Conservation (phyloP, 2,797 vertebrate species). For the Brachymystax lenok region DNA sequence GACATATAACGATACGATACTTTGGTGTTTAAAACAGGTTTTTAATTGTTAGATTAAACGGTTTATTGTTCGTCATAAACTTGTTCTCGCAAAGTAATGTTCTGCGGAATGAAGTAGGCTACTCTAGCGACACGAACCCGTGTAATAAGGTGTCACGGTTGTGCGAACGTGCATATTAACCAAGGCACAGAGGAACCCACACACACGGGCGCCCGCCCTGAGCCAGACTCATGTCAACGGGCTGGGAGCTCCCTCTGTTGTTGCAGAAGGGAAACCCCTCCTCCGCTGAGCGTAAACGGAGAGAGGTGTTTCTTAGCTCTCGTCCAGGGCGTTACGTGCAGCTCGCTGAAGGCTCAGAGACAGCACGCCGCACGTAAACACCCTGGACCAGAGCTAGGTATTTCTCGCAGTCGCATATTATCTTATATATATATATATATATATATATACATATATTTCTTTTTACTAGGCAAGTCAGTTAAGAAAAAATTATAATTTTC, state of each 20-base stretch:
- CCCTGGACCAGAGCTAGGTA: background rate
- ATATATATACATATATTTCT: too few species aligned
- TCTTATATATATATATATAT: too few species aligned
- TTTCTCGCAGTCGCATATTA: background rate
- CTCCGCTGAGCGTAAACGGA: background rate
- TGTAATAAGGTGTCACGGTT: background rate
- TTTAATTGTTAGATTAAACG: too few species aligned
- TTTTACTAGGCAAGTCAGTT: too few species aligned
- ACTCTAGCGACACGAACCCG: background rate
- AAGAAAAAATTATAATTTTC: too few species aligned
- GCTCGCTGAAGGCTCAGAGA: background rate
- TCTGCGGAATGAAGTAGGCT: background rate
- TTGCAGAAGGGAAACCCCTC: slow-evolving; percentile 19
- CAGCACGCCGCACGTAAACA: background rate
- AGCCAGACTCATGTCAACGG: slow-evolving; percentile 20
- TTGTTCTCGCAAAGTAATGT: background rate
- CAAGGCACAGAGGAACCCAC: background rate
- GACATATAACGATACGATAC: too few species aligned
- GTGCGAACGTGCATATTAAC: background rate
- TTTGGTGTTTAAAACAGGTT: too few species aligned
- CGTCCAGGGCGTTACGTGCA: background rate
- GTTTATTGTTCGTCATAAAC: background rate
- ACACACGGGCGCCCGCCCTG: too few species aligned
- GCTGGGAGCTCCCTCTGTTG: slow-evolving; percentile 63
- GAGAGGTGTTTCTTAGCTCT: background rate